Evolutionary conservation across 2,888 invertebrate genomes (phyloP).

Genomic region (Pecten maximus): DNA sequence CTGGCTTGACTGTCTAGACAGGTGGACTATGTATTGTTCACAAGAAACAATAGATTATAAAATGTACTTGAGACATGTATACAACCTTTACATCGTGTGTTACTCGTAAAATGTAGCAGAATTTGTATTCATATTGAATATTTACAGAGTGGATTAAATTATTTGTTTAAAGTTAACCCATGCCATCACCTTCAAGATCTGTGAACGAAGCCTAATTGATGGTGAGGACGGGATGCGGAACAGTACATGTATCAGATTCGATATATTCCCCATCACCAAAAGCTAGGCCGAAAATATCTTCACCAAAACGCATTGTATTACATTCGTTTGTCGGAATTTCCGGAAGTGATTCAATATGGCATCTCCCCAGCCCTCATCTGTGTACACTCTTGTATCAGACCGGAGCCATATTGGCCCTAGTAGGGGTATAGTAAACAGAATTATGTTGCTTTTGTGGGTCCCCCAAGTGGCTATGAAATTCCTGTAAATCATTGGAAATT

Average conservation of each 20-base stretch:
- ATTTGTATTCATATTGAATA: too few species aligned
- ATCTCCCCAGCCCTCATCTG: background rate
- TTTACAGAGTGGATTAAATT: too few species aligned
- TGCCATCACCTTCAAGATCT: too few species aligned
- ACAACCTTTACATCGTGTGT: background rate
- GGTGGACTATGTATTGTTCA: background rate
- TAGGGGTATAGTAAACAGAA: background rate
- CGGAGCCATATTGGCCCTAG: background rate
- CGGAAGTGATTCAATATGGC: background rate
- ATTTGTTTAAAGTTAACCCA: too few species aligned
- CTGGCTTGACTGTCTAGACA: background rate
- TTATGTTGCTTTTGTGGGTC: background rate
- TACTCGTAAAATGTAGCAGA: too few species aligned
- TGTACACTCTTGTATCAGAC: background rate
- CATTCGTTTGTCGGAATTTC: background rate
- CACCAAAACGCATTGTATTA: background rate
- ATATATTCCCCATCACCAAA: too few species aligned
- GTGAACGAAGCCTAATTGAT: too few species aligned
- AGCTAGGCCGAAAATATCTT: too few species aligned
- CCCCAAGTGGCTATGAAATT: constrained; percentile 16
- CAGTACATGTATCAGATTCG: too few species aligned
- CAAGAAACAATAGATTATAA: background rate
- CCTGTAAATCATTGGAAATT: constrained; percentile 20
- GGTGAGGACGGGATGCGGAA: too few species aligned
- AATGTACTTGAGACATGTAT: background rate